Conservation (phyloP, 1,140 invertebrate species). For the Harpegnathos saltator region DNA sequence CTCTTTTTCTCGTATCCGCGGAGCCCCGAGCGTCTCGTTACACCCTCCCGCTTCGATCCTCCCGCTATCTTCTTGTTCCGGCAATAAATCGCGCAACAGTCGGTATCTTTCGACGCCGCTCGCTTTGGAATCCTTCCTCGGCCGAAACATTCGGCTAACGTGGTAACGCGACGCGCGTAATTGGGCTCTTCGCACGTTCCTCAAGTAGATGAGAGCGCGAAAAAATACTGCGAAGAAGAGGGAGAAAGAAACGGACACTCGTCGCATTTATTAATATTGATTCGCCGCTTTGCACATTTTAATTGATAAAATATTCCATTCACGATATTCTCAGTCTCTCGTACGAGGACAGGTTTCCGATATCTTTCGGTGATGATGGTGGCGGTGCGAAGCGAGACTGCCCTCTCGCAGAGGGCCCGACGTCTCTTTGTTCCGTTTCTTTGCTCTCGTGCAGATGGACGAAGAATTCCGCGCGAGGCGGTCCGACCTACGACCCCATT, state of each 20-base stretch:
- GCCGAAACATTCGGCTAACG: neutral
- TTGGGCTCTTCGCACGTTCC: neutral
- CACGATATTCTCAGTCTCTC: neutral
- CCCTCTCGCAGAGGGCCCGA: slow-evolving; percentile 39
- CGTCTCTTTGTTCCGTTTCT: slow-evolving; percentile 61
- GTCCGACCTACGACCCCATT: slow-evolving; percentile 76
- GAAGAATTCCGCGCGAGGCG: slow-evolving; percentile 75
- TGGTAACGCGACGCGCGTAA: slow-evolving; percentile 19
- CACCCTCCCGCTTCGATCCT: slow-evolving; percentile 47
- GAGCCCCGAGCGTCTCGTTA: slow-evolving; percentile 15
- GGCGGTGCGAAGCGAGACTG: neutral
- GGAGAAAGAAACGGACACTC: neutral
- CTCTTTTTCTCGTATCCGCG: slow-evolving; percentile 42
- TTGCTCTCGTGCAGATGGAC: slow-evolving; percentile 61
- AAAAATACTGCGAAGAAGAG: neutral
- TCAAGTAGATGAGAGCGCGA: neutral
- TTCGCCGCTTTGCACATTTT: neutral
- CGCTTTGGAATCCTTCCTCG: slow-evolving; percentile 13
- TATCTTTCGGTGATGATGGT: slow-evolving; percentile 33
- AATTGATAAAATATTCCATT: neutral
- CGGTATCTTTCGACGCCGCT: slow-evolving; percentile 38
- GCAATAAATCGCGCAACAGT: slow-evolving; percentile 64
- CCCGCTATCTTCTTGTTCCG: slow-evolving; percentile 54
- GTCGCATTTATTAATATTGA: slow-evolving; percentile 23
- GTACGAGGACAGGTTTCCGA: neutral